Base-by-base conservation (phyloP, 2,888 invertebrate genomes). In the Stomorhina lunata region DNA sequence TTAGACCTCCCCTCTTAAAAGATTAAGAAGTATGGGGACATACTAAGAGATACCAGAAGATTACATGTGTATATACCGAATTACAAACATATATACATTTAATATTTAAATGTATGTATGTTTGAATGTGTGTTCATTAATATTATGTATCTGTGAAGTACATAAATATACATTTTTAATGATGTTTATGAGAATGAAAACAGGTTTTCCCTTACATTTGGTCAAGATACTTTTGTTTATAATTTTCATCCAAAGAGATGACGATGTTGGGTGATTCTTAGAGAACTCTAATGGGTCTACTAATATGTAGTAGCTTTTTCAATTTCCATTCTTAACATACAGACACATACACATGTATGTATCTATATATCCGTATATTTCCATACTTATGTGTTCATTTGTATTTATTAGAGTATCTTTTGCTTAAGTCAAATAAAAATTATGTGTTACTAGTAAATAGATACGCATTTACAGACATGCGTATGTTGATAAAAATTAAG, bases 381-480 rank as follows among this genome's bases (percentile, higher is more conserved):
- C 10, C 22, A 0, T 34, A 34, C 27, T 0, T 34, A 27, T 17
- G 29, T 34, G 12, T 29, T 1, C n/a, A 48, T 53, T 32, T 10
- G 22, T 29, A 29, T 27, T 17, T 17, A 37, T 55, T 20, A 59
- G 10, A n/a, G n/a, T 55, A 32, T 75, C 55, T 75, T 9, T 59
- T 20, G 37, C 43, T 32, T 43, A 71, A 65, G 57, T 68, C 50
- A 69, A 65, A 75, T 55, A 69, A 69, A 78, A 75, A 76, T 50
- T 72, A 12, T 69, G 20, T 75, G 22, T 77, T 37, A 27, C 40
- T 5, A 53, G 7, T 43, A 6, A n/a, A 15, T 66, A 71, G 75
- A 79, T 66, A 82, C 82, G 82, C 82, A 79, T 82, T 79, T 75
- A 37, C 25, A 71, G 75, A 45, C 75, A 82, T 82, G 82, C 82